phyloP scores from a whole-genome alignment of 1,140 invertebrate genomes.

The Heliconius eleuchia region DNA sequence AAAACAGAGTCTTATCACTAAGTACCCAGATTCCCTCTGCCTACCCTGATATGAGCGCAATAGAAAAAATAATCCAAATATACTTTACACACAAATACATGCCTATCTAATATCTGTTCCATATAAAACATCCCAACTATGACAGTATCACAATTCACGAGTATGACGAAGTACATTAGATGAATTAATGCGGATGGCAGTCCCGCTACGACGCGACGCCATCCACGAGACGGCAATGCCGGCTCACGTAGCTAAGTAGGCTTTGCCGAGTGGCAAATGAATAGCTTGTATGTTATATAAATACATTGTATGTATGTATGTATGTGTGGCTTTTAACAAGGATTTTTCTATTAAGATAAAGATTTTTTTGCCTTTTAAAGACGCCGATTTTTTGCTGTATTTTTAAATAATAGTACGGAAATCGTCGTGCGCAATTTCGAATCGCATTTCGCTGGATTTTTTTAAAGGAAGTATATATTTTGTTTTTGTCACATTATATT shows the following conservation, averaged over 20 bases:
- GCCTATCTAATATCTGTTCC: background rate
- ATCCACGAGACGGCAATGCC: background rate
- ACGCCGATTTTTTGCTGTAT: too few relatives aligned
- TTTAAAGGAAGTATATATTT: too few relatives aligned
- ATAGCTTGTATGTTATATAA: background rate
- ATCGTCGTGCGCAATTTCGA: too few relatives aligned
- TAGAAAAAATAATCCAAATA: too few relatives aligned
- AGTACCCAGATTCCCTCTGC: too few relatives aligned
- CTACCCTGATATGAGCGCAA: too few relatives aligned
- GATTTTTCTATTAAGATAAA: background rate
- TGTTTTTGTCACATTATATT: too few relatives aligned
- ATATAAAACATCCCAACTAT: background rate
- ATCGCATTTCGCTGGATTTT: too few relatives aligned
- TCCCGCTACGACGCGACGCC: constrained; percentile 10
- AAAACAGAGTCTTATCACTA: too few relatives aligned
- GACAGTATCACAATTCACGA: background rate
- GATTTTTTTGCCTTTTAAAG: too few relatives aligned
- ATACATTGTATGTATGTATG: background rate
- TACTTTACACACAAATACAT: too few relatives aligned
- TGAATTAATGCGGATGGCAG: constrained; percentile 24
- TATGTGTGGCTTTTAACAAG: background rate
- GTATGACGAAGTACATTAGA: constrained; percentile 19
- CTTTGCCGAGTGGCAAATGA: constrained; percentile 2
- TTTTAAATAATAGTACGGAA: too few relatives aligned
- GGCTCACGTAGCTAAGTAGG: constrained; percentile 7